These are phyloP conservation scores for Periophthalmus modestus DNA, from an alignment of 2,113 vertebrate species.

Conservation along the genomic window DNA sequence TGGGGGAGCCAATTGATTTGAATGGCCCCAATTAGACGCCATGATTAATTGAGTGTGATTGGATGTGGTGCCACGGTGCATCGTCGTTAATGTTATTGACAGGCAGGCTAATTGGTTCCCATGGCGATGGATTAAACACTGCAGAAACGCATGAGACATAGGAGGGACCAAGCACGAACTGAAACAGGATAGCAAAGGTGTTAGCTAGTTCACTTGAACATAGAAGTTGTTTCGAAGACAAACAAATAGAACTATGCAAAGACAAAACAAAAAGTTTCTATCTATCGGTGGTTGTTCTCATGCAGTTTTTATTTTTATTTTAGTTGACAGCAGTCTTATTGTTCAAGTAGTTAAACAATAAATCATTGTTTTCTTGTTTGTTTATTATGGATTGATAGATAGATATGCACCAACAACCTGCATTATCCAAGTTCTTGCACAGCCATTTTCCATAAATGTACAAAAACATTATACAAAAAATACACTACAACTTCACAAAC, in stretches of 20 bases:
- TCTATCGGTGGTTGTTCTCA: no score
- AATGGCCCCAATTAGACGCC: constrained; percentile 68
- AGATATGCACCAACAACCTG: constrained; percentile 31
- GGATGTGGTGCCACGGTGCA: constrained; percentile 45
- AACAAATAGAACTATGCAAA: background rate
- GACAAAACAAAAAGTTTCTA: no score
- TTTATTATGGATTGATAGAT: constrained; percentile 11
- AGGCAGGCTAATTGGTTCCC: constrained; percentile 64
- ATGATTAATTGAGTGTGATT: constrained; percentile 67
- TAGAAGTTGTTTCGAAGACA: background rate
- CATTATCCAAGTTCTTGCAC: no score
- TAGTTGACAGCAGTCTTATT: no score
- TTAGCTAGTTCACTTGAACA: background rate
- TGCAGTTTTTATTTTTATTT: no score
- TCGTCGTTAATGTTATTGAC: constrained; percentile 61
- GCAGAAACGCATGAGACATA: constrained; percentile 50
- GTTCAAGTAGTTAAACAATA: no score
- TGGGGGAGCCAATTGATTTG: constrained; percentile 64
- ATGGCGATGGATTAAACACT: constrained; percentile 58
- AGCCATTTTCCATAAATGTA: no score
- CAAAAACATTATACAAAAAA: no score
- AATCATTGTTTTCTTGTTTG: background rate
- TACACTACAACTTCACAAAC: no score
- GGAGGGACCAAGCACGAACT: constrained; percentile 5
- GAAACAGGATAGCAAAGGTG: background rate